Evolutionary conservation across 2,113 vertebrate genomes (phyloP), one percentile per base, ranked within the genome.

Genomic region (Atherinomorus stipes): DNA sequence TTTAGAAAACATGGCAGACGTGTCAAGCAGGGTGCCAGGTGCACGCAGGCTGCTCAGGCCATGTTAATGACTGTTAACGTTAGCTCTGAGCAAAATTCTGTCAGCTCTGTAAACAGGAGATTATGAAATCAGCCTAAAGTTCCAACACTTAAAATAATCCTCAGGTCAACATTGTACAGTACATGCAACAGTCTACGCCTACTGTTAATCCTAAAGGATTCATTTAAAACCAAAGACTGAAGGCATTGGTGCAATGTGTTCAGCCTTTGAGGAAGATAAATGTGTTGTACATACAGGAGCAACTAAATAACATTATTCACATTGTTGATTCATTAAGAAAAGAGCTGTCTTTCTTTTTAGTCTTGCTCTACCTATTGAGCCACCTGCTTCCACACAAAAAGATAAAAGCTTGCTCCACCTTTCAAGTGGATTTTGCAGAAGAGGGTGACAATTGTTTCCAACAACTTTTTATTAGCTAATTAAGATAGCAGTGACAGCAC

Each of bases 1-100:
- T 93, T 76, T 40, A 85, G 85, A 92, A 92, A 80, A 91, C 91
- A 90, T 83, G 76, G 80, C 71, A 85, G 65, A 76, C 89, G 89
- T 91, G 91, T 67, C 78, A 80, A 64, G 21, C 64, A 79, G 59
- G 81, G 56, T 88, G 88, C 83, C 47, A 78, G 77, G 47, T 69
- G 70, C 56, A 81, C 11, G 8, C 22, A 23, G 45, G 26, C 82
- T 83, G 88, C 81, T 69, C 65, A 23, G 51, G 87, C 85, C 51
- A 71, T 54, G 79, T 79, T 74, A 81, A 80, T 67, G 67, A 57
- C 34, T 71, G 76, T 78, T 69, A 86, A 77, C 54, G 62, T 79
- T 67, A 74, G 66, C 79, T 73, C 15, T 53, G 42, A 71, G 76
- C 76, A 18, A 50, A 22, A 4, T 54, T 54, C 62, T 76, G 81